Evolutionary conservation across 2,797 vertebrate species (phyloP), one percentile per base, ranked within the genome.

Genomic region (Ceryle rudis): DNA sequence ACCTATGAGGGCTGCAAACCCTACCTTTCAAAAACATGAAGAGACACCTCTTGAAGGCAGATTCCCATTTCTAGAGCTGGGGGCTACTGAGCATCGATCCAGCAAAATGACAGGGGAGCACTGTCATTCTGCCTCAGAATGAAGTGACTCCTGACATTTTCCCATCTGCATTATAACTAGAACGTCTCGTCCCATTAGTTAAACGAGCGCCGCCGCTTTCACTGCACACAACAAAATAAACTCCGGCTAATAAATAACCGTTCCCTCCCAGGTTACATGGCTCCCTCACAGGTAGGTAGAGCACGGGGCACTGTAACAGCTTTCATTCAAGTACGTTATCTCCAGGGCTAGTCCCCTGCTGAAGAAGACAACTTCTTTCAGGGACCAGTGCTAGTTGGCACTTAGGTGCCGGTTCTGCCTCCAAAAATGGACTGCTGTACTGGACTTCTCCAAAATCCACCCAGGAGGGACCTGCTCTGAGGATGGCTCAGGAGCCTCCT

Each of bases 181-280:
- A 88, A 89, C 3, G 7, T 72, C 49, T 47, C 14, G 7, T 67
- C 44, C 37, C 65, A 29, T 60, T 11, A 73, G 39, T 37, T 82
- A 87, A 70, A 96, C 65, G 58, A 33, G 84, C 51, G 39, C 42
- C 5, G 7, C 52, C 8, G 31, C 87, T 94, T 93, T 89, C 92
- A 52, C 64, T 25, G 28, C 46, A 47, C 47, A 35, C 1, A 16
- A 81, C 61, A 89, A 87, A 94, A 80, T 78, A 91, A 92, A 93
- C 42, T 61, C 20, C 6, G 35, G 52, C 25, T 71, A 65, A 81
- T 47, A 89, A 80, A 82, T 39, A 85, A 52, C 51, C 9, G 26
- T 86, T 35, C 26, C 10, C 16, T 57, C 26, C 14, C 17, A 4
- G 28, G 16, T 25, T 13, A 23, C 5, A 8, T 33, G 5, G 69